These are phyloP conservation scores for Gracilinanus agilis DNA, from an alignment of 2,113 vertebrate species.

Conservation along the genomic window DNA sequence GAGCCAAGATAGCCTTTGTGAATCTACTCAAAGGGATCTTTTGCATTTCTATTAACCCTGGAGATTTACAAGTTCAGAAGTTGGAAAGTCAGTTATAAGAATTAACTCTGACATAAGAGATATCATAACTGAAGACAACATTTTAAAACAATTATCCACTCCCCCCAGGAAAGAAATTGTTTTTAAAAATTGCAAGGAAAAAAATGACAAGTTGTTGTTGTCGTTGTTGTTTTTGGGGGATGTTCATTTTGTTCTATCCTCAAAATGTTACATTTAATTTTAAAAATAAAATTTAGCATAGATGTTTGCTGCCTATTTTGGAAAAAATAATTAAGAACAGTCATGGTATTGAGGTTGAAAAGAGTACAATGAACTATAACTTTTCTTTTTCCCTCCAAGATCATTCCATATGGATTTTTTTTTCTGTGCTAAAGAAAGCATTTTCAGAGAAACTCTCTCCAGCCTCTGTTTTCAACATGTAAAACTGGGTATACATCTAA, in stretches of 20 bases:
- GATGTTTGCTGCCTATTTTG: background rate
- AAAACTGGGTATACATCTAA: conserved; percentile 73
- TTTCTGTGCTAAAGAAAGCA: background rate
- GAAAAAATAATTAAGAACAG: background rate
- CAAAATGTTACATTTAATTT: conserved; percentile 13
- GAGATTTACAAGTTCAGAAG: background rate
- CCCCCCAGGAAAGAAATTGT: background rate
- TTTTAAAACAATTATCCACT: background rate
- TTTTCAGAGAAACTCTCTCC: conserved; percentile 14
- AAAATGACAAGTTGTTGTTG: background rate
- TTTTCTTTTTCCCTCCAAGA: conserved; percentile 33
- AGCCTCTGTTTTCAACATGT: conserved; percentile 65
- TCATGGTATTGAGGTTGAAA: background rate
- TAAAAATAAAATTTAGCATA: background rate
- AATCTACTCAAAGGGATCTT: background rate
- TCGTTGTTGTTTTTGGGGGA: too few relatives aligned
- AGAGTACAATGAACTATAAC: background rate
- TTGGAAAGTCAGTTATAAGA: background rate
- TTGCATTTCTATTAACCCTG: background rate
- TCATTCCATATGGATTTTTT: background rate
- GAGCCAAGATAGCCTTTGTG: too few relatives aligned
- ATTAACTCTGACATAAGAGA: background rate
- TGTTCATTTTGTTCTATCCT: conserved; percentile 7
- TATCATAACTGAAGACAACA: background rate
- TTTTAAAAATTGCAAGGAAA: conserved; percentile 12